Evolutionary conservation across 2,797 vertebrate genomes (phyloP), one percentile per base, ranked within the genome.

Genomic region (Gymnothorax reevesii): DNA sequence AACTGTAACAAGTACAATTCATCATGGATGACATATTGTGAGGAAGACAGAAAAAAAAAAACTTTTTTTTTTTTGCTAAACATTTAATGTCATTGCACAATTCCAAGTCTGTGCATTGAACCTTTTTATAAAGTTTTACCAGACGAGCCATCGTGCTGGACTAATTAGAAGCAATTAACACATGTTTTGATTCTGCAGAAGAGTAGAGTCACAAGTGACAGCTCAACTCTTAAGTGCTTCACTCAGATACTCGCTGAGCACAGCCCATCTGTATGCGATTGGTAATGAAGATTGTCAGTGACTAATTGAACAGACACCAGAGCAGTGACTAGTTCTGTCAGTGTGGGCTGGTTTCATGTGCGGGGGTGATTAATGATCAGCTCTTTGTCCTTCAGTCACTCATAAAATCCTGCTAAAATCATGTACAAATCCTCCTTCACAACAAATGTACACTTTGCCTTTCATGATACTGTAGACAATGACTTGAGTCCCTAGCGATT

Each of bases 251-350:
- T 80, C 77, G 13, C 49, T 20, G 17, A 20, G 55, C 77, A 80
- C 52, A 55, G 52, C 77, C 77, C 77, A 80, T 80, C 77, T 80
- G 77, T 80, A 80, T 55, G 9, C 9, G 49, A 80, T 80, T 55
- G 77, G 77, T 80, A 80, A 80, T 80, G 54, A 80, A 54, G 77
- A 49, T 55, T 55, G 77, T 80, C 77, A 52, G 77, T 80, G 77
- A 80, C 77, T 54, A 80, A 80, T 80, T 80, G 77, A 52, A 80
- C 49, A 80, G 77, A 55, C 77, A 80, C 77, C 20, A 0, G 49
- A 54, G 52, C 77, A 54, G 17, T 80, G 77, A 80, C 77, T 80
- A 80, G 77, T 55, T 55, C 22, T 22, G 20, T 20, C 77, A 80
- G 77, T 52, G 77, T 80, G 77, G 77, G 77, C 77, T 20, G 77